phyloP scores from a whole-genome alignment of 2,888 invertebrate species.

The Erebia ligea region DNA sequence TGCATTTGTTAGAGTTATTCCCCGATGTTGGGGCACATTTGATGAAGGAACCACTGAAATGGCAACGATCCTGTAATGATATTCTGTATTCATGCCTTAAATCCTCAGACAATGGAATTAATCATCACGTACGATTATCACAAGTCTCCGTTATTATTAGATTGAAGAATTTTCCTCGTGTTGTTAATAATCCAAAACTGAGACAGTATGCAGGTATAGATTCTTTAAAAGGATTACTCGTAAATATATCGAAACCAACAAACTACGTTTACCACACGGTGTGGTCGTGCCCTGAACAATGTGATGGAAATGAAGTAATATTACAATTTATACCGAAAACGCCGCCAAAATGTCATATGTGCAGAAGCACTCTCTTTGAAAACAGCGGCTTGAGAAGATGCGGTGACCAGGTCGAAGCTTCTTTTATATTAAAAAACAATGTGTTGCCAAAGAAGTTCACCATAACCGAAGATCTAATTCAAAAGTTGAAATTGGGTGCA shows the following conservation, averaged over 20 bases:
- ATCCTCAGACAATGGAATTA: slow-evolving; percentile 49
- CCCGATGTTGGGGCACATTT: slow-evolving; percentile 59
- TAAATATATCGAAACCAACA: slow-evolving; percentile 59
- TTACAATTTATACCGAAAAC: slow-evolving; percentile 66
- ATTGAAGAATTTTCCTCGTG: slow-evolving; percentile 57
- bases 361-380: slow-evolving; percentile 66
- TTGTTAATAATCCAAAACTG: slow-evolving; percentile 48
- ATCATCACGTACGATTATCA: slow-evolving; percentile 48
- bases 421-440: slow-evolving; percentile 54
- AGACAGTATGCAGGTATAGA: slow-evolving; percentile 55
- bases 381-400: slow-evolving; percentile 70
- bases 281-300: slow-evolving; percentile 77
- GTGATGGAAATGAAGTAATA: slow-evolving; percentile 70
- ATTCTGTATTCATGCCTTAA: slow-evolving; percentile 65
- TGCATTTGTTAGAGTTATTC: slow-evolving; percentile 60
- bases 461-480: slow-evolving; percentile 66
- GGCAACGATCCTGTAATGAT: slow-evolving; percentile 58
- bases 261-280: slow-evolving; percentile 69
- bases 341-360: slow-evolving; percentile 66
- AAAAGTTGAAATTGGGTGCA: slow-evolving; percentile 57
- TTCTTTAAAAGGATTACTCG: slow-evolving; percentile 58
- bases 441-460: slow-evolving; percentile 53
- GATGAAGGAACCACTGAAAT: slow-evolving; percentile 64
- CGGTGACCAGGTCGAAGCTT: slow-evolving; percentile 65
- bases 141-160: slow-evolving; percentile 63